Base-by-base conservation (phyloP, 2,888 invertebrate genomes). In the Volucella bombylans region DNA sequence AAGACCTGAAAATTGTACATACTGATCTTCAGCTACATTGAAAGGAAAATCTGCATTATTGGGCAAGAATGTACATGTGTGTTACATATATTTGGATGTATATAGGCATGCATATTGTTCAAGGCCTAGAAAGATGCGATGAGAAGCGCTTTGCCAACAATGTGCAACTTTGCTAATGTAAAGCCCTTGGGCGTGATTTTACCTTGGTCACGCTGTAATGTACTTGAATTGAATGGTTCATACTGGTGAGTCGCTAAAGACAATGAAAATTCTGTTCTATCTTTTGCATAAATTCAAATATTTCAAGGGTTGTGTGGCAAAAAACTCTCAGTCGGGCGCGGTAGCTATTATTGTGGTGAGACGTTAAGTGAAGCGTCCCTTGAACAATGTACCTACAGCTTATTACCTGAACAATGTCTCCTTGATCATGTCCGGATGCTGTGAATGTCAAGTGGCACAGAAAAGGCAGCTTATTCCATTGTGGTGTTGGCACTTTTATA, bases 391-490 rank as follows among this genome's bases (percentile, higher is more conserved):
- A n/a, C n/a, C n/a, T n/a, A 55, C 61, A 67, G 76, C 71, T 81
- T 80, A 81, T 92, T 92, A 95, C 95, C 94, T 97, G 97, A 83
- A 97, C 96, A 87, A 97, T 94, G 92, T 97, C 97, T 78, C 97
- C 97, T 92, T 96, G 96, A 89, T 95, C 95, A 90, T 95, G 95
- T 87, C 97, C 97, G 90, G 96, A 96, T 90, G 97, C 97, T 89
- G 97, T 97, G 93, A 97, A 97, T 87, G 97, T 97, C 89, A 98
- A 94, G 92, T 97, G 96, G 92, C 97, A 97, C 86, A 97, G 94
- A 92, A 97, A 97, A 45, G 97, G 97, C 89, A 96, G 94, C 88
- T 96, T 94, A 89, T 95, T 95, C 91, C 95, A 95, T 87, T 93
- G 92, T 67, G 96, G 95, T 88, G 95, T 94, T 88, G 95, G 94